Conservation (phyloP, 2,797 vertebrate genomes). For the Coracias cyanogaster region DNA sequence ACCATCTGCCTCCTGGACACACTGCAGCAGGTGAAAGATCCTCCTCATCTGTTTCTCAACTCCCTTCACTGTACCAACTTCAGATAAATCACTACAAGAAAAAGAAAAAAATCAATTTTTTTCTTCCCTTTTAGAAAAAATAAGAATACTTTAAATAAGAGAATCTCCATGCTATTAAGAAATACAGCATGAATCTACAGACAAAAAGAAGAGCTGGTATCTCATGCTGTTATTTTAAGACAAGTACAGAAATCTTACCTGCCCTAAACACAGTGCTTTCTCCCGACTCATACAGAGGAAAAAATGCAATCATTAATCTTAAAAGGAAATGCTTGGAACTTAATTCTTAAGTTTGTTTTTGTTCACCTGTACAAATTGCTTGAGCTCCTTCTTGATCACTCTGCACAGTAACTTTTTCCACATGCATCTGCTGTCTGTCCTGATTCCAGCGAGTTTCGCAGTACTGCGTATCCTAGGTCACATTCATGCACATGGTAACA, state of each 20-base stretch:
- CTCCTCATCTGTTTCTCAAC: neutral
- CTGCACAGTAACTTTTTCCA: neutral
- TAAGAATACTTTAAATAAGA: neutral
- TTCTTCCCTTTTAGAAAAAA: neutral
- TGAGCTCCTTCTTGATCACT: neutral
- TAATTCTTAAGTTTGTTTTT: neutral
- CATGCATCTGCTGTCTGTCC: accelerated
- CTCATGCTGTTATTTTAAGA: neutral
- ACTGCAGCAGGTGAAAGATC: neutral
- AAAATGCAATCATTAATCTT: neutral
- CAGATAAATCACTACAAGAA: neutral
- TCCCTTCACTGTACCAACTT: neutral
- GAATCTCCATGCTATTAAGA: neutral
- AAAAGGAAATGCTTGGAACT: neutral
- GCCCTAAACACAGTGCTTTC: neutral
- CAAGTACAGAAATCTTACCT: neutral
- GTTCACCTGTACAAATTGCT: neutral
- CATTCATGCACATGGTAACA: accelerated
- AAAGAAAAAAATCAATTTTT: neutral
- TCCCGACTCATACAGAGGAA: neutral
- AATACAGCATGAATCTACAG: neutral
- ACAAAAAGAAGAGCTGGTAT: neutral
- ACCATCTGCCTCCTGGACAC: constrained; percentile 41
- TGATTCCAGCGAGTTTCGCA: neutral
- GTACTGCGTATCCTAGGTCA: neutral